Conservation (phyloP, 2,888 invertebrate species). For the Stenurella melanura region DNA sequence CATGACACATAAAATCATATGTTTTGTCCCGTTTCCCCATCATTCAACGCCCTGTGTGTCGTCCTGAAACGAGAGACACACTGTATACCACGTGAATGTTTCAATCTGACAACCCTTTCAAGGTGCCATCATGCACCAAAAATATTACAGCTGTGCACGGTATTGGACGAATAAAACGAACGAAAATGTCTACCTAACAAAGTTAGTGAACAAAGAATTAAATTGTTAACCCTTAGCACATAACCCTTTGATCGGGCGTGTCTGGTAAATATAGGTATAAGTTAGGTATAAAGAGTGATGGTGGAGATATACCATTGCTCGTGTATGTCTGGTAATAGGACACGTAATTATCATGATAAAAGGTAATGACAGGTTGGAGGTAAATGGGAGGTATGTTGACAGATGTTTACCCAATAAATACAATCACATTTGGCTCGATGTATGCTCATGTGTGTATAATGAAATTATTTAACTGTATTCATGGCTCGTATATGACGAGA, state of each 20-base stretch:
- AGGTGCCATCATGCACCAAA: conserved; percentile 46
- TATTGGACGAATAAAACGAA: conserved; percentile 60
- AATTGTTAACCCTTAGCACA: conserved; percentile 32
- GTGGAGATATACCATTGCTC: conserved; percentile 58
- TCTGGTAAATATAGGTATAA: conserved; percentile 64
- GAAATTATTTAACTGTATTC: conserved; percentile 9
- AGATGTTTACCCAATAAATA: conserved; percentile 72
- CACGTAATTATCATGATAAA: conserved; percentile 69
- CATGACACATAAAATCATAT: too few species aligned
- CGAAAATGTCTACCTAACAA: conserved; percentile 39
- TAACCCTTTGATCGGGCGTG: conserved; percentile 63
- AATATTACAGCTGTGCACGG: conserved; percentile 57
- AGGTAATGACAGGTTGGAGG: conserved; percentile 71
- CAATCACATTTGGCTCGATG: conserved; percentile 41
- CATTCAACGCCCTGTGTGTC: too few species aligned
- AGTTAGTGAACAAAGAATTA: conserved; percentile 26
- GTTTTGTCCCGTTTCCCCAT: too few species aligned
- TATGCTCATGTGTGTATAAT: not conserved
- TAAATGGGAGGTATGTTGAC: conserved; percentile 72
- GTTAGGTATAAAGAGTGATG: conserved; percentile 59
- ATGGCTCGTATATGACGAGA: not conserved
- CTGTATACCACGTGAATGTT: conserved; percentile 10
- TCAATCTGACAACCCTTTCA: conserved; percentile 32
- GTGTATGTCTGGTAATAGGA: conserved; percentile 62
- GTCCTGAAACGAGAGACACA: not conserved